phyloP scores from a whole-genome alignment of 2,797 vertebrate genomes.

The Notamacropus eugenii region DNA sequence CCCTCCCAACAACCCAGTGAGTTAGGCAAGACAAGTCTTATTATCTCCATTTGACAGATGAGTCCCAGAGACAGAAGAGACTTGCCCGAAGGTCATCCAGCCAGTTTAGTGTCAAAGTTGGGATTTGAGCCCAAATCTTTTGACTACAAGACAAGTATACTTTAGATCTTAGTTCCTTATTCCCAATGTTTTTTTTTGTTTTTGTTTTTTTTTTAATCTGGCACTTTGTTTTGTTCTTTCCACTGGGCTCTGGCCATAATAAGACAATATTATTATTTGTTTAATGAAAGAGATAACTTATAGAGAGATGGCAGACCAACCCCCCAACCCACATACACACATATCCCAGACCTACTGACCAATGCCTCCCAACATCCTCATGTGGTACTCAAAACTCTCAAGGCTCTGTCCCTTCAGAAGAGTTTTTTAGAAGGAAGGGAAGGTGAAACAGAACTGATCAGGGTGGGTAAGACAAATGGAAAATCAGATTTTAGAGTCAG shows the following conservation, averaged over 20 bases:
- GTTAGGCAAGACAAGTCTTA: background rate
- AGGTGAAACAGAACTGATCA: slow-evolving; percentile 44
- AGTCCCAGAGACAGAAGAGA: background rate
- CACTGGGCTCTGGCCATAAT: slow-evolving; percentile 28
- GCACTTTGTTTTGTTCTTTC: slow-evolving; percentile 56
- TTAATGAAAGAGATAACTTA: slow-evolving; percentile 60
- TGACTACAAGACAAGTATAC: background rate
- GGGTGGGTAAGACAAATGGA: slow-evolving; percentile 43
- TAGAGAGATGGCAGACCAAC: background rate
- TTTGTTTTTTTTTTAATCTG: slow-evolving; percentile 41
- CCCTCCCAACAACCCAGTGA: background rate
- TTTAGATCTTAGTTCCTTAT: slow-evolving; percentile 14
- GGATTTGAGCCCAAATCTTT: background rate
- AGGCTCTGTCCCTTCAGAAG: background rate
- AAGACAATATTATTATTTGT: slow-evolving; percentile 38
- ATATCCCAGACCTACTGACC: background rate
- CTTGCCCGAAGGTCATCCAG: background rate
- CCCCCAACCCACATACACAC: fast-evolving
- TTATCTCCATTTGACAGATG: background rate
- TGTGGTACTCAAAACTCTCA: slow-evolving; percentile 47
- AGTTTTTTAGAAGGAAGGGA: background rate
- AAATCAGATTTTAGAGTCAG: slow-evolving; percentile 20
- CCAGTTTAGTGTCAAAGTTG: background rate
- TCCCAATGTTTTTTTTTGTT: slow-evolving; percentile 55
- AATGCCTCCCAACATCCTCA: background rate